phyloP scores from a whole-genome alignment of 2,888 invertebrate species.

The Leucophenga maculata region DNA sequence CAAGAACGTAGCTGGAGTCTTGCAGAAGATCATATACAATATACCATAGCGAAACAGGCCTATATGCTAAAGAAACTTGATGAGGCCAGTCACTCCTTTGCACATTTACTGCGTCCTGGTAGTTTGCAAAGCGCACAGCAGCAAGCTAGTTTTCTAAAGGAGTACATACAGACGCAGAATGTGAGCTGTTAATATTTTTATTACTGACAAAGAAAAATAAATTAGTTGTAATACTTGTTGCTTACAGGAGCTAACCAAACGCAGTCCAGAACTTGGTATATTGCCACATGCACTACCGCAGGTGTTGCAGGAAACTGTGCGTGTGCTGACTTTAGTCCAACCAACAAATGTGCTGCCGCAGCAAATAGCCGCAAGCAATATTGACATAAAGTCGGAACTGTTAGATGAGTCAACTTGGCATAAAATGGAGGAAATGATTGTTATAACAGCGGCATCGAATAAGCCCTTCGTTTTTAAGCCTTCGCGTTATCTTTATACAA shows the following conservation, averaged over 20 bases:
- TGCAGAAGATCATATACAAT: conserved; percentile 96
- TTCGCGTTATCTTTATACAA: conserved; percentile 81
- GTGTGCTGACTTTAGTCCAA: conserved; percentile 75
- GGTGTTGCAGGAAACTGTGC: conserved; percentile 79
- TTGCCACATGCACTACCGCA: conserved; percentile 84
- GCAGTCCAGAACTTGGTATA: conserved; percentile 71
- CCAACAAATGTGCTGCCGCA: conserved; percentile 59
- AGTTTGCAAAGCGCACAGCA: conserved; percentile 82
- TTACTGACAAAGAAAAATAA: not conserved
- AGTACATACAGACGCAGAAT: conserved; percentile 89
- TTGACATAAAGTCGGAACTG: conserved; percentile 67
- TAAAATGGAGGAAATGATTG: conserved; percentile 84
- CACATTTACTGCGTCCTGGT: conserved; percentile 81
- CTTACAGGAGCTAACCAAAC: conserved; percentile 65
- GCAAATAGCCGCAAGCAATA: conserved; percentile 68
- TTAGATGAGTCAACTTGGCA: conserved; percentile 77
- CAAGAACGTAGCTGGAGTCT: conserved; percentile 86
- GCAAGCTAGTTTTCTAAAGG: conserved; percentile 86
- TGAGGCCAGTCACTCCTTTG: conserved; percentile 83
- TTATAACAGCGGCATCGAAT: conserved; percentile 81
- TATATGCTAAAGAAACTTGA: conserved; percentile 82
- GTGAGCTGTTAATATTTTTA: conserved; percentile 73
- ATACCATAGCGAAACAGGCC: conserved; percentile 92
- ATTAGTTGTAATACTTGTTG: not conserved
- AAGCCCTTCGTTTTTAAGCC: conserved; percentile 85